Percentiles rank a stretch among this genome's conserved stretches.
Evolutionary conservation across 2,797 vertebrate genomes (phyloP).

Genomic region (Cuculus canorus): DNA sequence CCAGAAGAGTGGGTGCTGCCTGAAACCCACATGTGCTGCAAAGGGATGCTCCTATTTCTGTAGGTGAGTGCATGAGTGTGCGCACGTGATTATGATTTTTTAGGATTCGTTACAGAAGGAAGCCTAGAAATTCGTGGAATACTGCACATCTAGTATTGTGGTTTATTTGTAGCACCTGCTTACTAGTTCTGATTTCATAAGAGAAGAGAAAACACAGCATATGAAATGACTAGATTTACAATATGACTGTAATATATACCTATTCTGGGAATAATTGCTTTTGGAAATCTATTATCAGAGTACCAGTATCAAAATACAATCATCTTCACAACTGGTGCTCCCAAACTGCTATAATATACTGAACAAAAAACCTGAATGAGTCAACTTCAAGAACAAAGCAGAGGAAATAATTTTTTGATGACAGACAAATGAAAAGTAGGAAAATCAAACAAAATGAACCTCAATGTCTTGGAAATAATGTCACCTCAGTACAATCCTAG

Average conservation of each 20-base stretch:
- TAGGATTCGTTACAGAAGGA: neutral
- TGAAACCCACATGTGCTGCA: neutral
- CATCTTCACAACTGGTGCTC: neutral
- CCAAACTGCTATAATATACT: neutral
- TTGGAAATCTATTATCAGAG: neutral
- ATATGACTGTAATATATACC: neutral
- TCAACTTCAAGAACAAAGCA: neutral
- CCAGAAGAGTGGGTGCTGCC: neutral
- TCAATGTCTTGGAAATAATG: neutral
- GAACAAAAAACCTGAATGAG: neutral
- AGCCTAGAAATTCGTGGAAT: neutral
- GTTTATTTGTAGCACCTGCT: neutral
- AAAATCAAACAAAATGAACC: neutral
- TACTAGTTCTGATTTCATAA: neutral
- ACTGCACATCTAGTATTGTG: neutral
- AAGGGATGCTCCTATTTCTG: neutral
- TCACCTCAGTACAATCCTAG: neutral
- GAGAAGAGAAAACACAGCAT: neutral
- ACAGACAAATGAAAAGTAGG: neutral
- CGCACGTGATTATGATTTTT: neutral
- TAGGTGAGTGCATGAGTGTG: neutral
- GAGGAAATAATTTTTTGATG: neutral
- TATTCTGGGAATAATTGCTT: neutral
- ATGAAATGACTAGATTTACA: neutral
- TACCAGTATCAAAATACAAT: neutral